Evolutionary conservation across 2,888 invertebrate genomes (phyloP), one percentile per base, ranked within the genome.

Genomic region (Ischnus inquisitorius): DNA sequence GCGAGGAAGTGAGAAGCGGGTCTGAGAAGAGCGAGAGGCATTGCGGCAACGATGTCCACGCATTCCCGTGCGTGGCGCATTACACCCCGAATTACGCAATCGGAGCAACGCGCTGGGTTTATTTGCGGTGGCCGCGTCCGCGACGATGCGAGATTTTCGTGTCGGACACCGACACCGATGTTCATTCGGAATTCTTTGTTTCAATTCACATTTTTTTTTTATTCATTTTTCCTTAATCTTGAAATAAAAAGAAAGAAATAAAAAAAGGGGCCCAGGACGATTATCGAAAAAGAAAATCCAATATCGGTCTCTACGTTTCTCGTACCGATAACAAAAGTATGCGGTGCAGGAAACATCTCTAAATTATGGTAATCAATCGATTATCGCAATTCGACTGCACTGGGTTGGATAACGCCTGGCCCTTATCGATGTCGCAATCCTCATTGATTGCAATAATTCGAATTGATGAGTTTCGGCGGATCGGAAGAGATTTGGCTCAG

Each of bases 51-150:
- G 75, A 81, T 87, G 79, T 88, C 86, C 87, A 87, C 89, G 89
- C 88, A 86, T 88, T 89, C 88, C 68, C 85, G 84, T 85, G 88
- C 88, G 89, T 89, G 88, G 83, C 68, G 85, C 87, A 86, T 85
- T 34, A 84, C 79, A 43, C 65, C 79, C 69, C 34, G 34, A 34
- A 4, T 85, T 86, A 83, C 85, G 87, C 85, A 88, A 85, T 85
- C 82, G 82, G 74, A 71, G 75, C 69, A 85, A 75, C 83, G 83
- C 83, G 83, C 74, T 2, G 84, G 54, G 88, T 89, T 88, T 90
- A 89, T 89, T 90, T 90, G 88, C 82, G 87, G 82, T 79, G 68
- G 68, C 25, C 64, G 41, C 43, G 67, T 0, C 39, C 48, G 39
- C 51, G 62, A 64, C 14, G 25, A 12, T 14, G 22, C 12, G 48